Conservation (phyloP, 2,797 vertebrate genomes). For the Sebastes vulpes region DNA sequence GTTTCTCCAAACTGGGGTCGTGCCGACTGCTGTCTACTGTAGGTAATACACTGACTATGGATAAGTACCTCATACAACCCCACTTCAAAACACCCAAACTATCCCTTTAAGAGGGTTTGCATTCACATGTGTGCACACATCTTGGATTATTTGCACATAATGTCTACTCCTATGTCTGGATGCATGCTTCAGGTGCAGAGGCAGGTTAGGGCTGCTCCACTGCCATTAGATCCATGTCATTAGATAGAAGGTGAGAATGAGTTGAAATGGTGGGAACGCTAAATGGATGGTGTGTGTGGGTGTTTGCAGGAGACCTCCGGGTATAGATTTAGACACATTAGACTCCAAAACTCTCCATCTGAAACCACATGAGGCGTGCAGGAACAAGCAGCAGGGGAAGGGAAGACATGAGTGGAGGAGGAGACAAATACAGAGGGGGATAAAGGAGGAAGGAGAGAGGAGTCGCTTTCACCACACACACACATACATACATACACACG, state of each 20-base stretch:
- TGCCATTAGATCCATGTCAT: not conserved
- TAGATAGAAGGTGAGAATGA: conserved; percentile 5
- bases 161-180: not conserved
- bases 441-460: not conserved
- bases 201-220: conserved; percentile 34
- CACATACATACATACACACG: not conserved
- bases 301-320: not conserved
- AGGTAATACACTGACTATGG: not conserved
- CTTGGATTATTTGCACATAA: not conserved
- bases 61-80: not conserved
- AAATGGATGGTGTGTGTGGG: conserved; percentile 1
- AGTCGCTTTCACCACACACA: not conserved
- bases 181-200: conserved; percentile 10
- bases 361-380: conserved; percentile 27
- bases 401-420: not conserved
- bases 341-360: conserved; percentile 16
- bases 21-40: accelerated
- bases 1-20: not conserved
- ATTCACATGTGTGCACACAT: not conserved
- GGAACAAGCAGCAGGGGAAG: conserved; percentile 32
- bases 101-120: too few relatives aligned
- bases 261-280: conserved; percentile 1
- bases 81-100: not conserved
- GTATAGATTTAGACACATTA: conserved; percentile 22
- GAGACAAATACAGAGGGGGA: not conserved